These are phyloP conservation scores for Fissipunctia ypsillon DNA, from an alignment of 2,888 invertebrate species.

Conservation along the genomic window DNA sequence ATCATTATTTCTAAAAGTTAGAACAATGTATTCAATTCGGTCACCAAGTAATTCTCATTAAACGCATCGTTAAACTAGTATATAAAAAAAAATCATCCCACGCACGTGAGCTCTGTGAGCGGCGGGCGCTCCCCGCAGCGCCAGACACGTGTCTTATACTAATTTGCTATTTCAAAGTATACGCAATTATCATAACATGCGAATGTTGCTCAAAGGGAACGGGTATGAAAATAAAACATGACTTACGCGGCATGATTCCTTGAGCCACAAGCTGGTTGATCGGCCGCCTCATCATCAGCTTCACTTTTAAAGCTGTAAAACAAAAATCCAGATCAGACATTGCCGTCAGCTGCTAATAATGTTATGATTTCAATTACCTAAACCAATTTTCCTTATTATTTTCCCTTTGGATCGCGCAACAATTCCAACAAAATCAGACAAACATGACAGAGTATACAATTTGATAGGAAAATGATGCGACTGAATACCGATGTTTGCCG, in stretches of 20 bases:
- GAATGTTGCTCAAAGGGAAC: conserved; percentile 16
- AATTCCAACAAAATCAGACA: conserved; percentile 41
- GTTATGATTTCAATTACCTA: conserved; percentile 34
- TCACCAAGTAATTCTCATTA: conserved; percentile 78
- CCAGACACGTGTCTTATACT: conserved; percentile 32
- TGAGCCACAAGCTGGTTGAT: conserved; percentile 98
- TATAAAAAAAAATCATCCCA: conserved; percentile 83
- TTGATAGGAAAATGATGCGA: conserved; percentile 57
- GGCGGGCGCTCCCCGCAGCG: conserved; percentile 40
- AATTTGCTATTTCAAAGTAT: conserved; percentile 36
- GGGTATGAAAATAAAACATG: conserved; percentile 6
- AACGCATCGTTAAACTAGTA: conserved; percentile 79
- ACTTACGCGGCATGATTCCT: conserved; percentile 99
- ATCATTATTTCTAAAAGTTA: conserved; percentile 32
- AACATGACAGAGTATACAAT: conserved; percentile 46
- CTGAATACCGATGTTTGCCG: conserved; percentile 66
- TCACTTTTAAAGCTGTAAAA: conserved; percentile 98
- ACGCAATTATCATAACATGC: conserved; percentile 20
- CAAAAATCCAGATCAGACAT: conserved; percentile 62
- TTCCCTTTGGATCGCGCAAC: conserved; percentile 47
- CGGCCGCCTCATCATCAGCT: conserved; percentile 98
- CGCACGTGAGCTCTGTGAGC: conserved; percentile 66
- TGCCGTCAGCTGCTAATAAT: conserved; percentile 36
- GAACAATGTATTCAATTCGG: conserved; percentile 39
- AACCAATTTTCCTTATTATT: conserved; percentile 60